Conservation (phyloP, 2,797 vertebrate genomes). For the Brachyalestes nurse region DNA sequence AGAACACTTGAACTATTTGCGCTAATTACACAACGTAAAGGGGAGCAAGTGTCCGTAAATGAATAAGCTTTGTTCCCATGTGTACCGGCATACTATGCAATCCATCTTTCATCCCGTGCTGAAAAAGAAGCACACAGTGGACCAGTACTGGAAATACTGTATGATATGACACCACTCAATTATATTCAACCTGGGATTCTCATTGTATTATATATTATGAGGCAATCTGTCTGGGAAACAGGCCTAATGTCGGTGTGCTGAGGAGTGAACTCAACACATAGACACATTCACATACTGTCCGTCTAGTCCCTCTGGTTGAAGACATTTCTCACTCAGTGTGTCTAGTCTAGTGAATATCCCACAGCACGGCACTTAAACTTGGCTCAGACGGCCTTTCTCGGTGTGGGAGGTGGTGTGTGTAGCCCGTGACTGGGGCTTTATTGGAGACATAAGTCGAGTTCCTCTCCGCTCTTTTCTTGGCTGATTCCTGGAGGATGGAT, state of each 20-base stretch:
- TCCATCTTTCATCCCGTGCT: neutral
- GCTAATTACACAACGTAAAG: too few relatives aligned
- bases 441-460: conserved; percentile 2
- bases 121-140: neutral
- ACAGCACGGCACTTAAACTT: conserved; percentile 18
- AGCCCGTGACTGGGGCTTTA: conserved; percentile 10
- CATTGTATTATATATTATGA: neutral
- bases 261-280: conserved; percentile 5
- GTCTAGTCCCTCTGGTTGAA: neutral
- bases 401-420: neutral
- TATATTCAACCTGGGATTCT: neutral
- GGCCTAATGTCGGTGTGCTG: conserved; percentile 17
- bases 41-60: too few relatives aligned
- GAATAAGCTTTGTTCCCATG: too few relatives aligned
- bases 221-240: conserved; percentile 31
- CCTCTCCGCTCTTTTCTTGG: conserved; percentile 15
- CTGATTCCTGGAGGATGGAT: conserved; percentile 32
- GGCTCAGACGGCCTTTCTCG: conserved; percentile 12
- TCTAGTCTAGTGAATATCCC: conserved; percentile 6
- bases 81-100: neutral
- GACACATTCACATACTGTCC: neutral
- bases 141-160: neutral
- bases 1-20: too few relatives aligned
- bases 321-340: conserved; percentile 15
- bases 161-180: neutral